Evolutionary conservation across 37 sponge, comb jelly and placozoan species (phyloP), one percentile per base, ranked within the genome.

Genomic region (Tethya wilhelma): DNA sequence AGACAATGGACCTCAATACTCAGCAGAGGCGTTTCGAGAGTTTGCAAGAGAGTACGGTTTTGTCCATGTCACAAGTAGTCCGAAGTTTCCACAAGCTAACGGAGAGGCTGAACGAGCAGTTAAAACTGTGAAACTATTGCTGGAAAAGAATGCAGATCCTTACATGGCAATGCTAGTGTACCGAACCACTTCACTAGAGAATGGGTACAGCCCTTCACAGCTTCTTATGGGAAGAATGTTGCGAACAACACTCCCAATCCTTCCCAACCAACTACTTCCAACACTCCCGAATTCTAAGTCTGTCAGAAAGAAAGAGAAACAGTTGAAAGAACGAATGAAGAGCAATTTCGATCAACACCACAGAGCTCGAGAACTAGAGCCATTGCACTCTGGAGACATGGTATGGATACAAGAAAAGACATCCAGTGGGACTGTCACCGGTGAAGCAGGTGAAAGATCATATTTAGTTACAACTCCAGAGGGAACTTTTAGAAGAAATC

Each of bases 1-100:
- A 1, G 78, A 88, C 67, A 83, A 88, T 83, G 73, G 84, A 3
- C 79, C 89, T 5, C 89, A 83, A 45, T 88, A 64, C 56, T 38
- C 56, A 7, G 55, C 89, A 22, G 64, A 22, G 14, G 68, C 65
- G 34, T 71, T 81, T 33, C 4, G 22, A 26, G 22, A 8, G 40
- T 88, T 88, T 38, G 46, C 84, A 20, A 26, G 38, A 46, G 34
- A 62, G 42, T 88, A 88, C 44, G 79, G 73, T 57, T 83, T 83
- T 31, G 4, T 26, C 9, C 89, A 88, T 38, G 46, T 71, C 30
- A 83, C 89, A 76, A 83, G 84, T 69, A 88, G 89, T 64, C 89
- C 89, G 73, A 64, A 59, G 22, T 82, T 68, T 41, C 69, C 83
- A 8, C 83, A 86, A 64, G 69, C 46, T 19, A 86, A 86, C 38